Conservation (phyloP, 2,797 vertebrate species). For the Carapus acus region DNA sequence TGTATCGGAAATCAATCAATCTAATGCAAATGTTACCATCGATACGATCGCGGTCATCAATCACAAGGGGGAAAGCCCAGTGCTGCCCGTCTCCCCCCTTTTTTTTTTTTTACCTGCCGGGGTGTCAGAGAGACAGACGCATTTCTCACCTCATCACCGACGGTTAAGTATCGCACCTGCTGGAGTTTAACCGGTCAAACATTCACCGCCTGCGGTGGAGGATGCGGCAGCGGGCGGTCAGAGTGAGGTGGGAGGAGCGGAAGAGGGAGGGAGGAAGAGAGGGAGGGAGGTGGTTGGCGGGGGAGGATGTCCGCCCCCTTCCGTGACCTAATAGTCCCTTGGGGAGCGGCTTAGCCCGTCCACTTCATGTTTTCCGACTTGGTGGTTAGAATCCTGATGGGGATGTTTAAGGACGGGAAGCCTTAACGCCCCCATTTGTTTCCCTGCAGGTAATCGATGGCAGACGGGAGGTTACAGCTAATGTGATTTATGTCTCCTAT, state of each 20-base stretch:
- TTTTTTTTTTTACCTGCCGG: constrained; percentile 35
- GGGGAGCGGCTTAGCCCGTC: constrained; percentile 44
- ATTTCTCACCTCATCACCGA: not conserved
- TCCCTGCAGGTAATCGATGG: constrained; percentile 74
- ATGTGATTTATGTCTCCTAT: constrained; percentile 79
- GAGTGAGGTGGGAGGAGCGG: no score
- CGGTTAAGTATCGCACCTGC: constrained; percentile 11
- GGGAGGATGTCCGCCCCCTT: not conserved
- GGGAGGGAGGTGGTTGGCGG: no score
- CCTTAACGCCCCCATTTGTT: constrained; percentile 72
- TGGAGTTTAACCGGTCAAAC: constrained; percentile 19
- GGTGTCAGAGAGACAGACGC: constrained; percentile 4
- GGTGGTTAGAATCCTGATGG: constrained; percentile 58
- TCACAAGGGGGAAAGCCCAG: constrained; percentile 11
- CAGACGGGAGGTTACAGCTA: constrained; percentile 68
- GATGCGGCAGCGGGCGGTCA: constrained; percentile 2
- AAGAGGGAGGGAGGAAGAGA: no score
- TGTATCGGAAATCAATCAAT: constrained; percentile 45
- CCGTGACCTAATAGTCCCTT: constrained; percentile 39
- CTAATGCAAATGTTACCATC: constrained; percentile 39
- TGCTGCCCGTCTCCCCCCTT: constrained; percentile 1
- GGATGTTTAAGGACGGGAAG: constrained; percentile 65
- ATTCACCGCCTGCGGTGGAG: constrained; percentile 9
- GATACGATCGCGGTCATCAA: constrained; percentile 25
- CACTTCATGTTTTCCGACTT: constrained; percentile 48